Evolutionary conservation across 2,113 vertebrate genomes (phyloP), one percentile per base, ranked within the genome.

Genomic region (Gallinago media): DNA sequence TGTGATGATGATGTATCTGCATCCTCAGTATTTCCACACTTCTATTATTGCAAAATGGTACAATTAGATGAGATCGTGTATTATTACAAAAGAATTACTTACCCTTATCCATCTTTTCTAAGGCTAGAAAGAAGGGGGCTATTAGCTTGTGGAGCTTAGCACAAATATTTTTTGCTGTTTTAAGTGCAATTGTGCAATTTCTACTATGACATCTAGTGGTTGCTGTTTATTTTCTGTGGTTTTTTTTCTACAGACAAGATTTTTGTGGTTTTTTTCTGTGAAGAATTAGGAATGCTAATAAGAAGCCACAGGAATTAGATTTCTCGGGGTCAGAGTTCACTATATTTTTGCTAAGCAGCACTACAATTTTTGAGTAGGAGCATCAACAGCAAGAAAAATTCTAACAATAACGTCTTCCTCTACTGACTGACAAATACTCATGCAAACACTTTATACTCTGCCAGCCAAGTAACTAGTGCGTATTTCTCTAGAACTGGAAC

Each of bases 241-340:
- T 95, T 93, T 54, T 54, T 54, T 73, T 77, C 40, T 50, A 47
- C 21, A 75, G 75, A 74, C 65, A 86, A 87, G 67, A 95, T 84
- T 94, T 92, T 91, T 94, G 90, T 79, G 85, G 90, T 79, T 91
- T 91, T 55, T 55, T 91, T 74, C 89, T 78, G 62, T 83, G 67
- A 95, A 89, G 74, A 91, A 87, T 55, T 14, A 72, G 32, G 71
- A 83, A 87, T 89, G 34, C 83, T 96, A 91, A 89, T 78, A 80
- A 68, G 65, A 91, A 86, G 63, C 75, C 85, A 77, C 58, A 96
- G 88, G 82, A 92, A 93, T 81, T 65, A 23, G 15, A 91, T 46
- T 94, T 92, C 71, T 91, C 63, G 77, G 44, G 70, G 75, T 86
- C 25, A 95, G 54, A 71, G 92, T 65, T 95, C 76, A 91, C 23